Conservation (phyloP, 2,888 invertebrate genomes). For the Conus canariensis region DNA sequence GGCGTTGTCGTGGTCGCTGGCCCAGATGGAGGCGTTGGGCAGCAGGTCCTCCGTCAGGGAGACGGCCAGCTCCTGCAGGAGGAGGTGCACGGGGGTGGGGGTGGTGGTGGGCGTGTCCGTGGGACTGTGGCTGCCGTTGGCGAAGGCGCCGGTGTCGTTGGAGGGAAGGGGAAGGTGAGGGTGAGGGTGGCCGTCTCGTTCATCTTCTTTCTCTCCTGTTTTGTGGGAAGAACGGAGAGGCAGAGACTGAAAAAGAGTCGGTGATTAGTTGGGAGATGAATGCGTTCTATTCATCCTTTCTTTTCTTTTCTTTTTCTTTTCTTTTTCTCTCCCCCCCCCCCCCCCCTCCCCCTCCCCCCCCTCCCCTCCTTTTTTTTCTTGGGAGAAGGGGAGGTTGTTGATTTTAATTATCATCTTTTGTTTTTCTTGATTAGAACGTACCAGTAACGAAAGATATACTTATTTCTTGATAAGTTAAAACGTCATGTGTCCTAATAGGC, state of each 20-base stretch:
- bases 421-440: no score
- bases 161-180: neutral
- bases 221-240: neutral
- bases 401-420: no score
- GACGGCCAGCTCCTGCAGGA: neutral
- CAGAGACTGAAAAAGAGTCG: no score
- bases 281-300: neutral
- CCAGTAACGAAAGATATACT: no score
- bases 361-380: neutral
- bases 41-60: neutral
- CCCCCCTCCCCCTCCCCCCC: no score
- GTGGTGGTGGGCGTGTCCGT: neutral
- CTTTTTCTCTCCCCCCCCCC: neutral
- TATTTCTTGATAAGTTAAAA: no score
- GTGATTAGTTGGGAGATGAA: no score
- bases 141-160: slow-evolving; percentile 7
- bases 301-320: neutral
- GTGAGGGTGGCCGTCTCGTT: neutral
- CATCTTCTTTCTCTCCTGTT: neutral
- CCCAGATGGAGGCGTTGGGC: neutral
- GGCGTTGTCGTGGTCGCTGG: neutral
- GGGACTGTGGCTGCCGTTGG: neutral
- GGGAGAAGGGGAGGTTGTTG: no score
- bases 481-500: no score
- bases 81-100: neutral